Evolutionary conservation across 2,888 invertebrate species (phyloP).

Genomic region (Tetropium fuscum): DNA sequence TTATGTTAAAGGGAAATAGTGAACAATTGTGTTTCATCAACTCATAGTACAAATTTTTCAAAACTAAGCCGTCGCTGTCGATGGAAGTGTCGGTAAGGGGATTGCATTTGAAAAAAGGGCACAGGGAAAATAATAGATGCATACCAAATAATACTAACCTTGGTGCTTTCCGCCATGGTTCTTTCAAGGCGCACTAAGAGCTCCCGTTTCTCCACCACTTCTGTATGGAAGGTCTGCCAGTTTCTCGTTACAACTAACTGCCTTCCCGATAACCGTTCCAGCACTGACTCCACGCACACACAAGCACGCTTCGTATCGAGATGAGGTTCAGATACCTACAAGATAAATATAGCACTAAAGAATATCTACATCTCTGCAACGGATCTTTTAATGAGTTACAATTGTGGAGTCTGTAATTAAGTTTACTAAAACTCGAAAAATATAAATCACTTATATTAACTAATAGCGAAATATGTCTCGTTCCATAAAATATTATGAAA

Average conservation of each 20-base stretch:
- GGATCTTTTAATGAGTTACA: constrained; percentile 23
- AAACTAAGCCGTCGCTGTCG: no score
- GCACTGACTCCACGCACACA: constrained; percentile 75
- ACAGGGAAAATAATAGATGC: no score
- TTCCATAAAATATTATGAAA: no score
- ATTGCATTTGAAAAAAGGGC: no score
- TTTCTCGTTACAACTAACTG: constrained; percentile 75
- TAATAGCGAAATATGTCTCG: no score
- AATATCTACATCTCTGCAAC: constrained; percentile 31
- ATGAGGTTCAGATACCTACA: constrained; percentile 71
- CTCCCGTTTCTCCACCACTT: constrained; percentile 71
- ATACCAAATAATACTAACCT: constrained; percentile 67
- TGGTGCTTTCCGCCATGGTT: constrained; percentile 75
- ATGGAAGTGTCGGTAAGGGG: no score
- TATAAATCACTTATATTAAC: constrained; percentile 8
- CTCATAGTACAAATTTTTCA: no score
- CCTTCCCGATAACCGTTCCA: constrained; percentile 75
- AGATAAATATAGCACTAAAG: constrained; percentile 41
- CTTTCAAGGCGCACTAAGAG: constrained; percentile 67
- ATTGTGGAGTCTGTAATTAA: constrained; percentile 13
- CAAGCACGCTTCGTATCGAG: constrained; percentile 76
- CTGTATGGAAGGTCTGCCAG: constrained; percentile 79
- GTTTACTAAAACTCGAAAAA: constrained; percentile 5
- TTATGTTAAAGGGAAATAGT: no score
- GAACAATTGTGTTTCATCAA: no score